Conservation (phyloP, 2,113 vertebrate genomes). For the Seriola quinqueradiata region DNA sequence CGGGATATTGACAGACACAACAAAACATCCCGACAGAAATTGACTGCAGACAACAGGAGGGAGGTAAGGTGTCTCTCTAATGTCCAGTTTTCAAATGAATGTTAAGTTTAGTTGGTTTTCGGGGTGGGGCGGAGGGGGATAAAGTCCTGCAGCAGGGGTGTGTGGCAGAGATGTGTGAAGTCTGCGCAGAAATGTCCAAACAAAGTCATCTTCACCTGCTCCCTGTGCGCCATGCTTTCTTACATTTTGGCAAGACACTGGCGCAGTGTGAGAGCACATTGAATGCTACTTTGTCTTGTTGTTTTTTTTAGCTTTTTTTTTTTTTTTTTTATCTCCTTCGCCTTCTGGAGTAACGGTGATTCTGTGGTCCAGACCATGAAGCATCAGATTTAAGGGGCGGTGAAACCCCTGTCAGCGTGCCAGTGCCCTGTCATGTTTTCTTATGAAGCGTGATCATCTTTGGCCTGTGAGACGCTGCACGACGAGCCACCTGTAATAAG, state of each 20-base stretch:
- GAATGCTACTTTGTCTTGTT: no score
- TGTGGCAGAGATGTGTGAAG: neutral
- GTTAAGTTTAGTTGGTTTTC: slow-evolving; percentile 8
- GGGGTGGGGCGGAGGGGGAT: slow-evolving; percentile 14
- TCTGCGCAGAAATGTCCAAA: slow-evolving; percentile 31
- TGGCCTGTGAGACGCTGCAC: neutral
- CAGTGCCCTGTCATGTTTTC: slow-evolving; percentile 47
- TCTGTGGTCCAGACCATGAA: slow-evolving; percentile 7
- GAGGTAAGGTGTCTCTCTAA: slow-evolving; percentile 54
- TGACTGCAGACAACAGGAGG: slow-evolving; percentile 20
- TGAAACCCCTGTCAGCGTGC: slow-evolving; percentile 36
- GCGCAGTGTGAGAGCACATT: neutral
- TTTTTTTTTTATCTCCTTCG: neutral
- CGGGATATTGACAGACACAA: slow-evolving; percentile 38
- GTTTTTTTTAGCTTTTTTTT: no score
- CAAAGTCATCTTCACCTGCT: slow-evolving; percentile 40
- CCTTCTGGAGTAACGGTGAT: neutral
- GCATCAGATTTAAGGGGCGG: slow-evolving; percentile 36
- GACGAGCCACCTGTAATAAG: slow-evolving; percentile 16
- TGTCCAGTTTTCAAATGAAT: neutral
- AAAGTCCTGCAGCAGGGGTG: neutral
- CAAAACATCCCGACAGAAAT: slow-evolving; percentile 41
- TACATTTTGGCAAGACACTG: neutral
- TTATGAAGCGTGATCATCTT: slow-evolving; percentile 3
- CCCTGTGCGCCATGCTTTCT: neutral